phyloP scores from a whole-genome alignment of 2,888 invertebrate species.

The Eupithecia tripunctaria region DNA sequence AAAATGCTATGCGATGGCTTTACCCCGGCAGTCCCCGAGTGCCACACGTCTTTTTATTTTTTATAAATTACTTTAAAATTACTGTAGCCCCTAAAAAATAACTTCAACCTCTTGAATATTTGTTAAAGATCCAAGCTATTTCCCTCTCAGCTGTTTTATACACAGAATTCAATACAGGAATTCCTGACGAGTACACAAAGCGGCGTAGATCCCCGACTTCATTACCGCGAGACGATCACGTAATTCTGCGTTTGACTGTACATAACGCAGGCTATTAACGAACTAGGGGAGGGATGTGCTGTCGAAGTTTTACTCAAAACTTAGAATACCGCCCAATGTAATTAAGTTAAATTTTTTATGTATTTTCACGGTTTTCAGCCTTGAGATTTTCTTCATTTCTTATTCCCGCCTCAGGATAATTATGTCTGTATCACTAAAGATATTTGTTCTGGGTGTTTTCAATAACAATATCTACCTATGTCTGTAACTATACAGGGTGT shows the following conservation, averaged over 20 bases:
- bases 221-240: constrained; percentile 50
- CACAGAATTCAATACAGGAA: constrained; percentile 57
- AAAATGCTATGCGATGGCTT: too few species aligned
- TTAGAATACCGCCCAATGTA: background rate
- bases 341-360: background rate
- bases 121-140: constrained; percentile 12
- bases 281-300: constrained; percentile 18
- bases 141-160: constrained; percentile 35
- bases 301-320: background rate
- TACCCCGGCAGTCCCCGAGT: too few species aligned
- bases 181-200: constrained; percentile 50
- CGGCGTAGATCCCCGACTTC: constrained; percentile 52
- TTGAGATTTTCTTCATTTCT: background rate
- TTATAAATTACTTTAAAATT: too few species aligned
- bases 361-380: background rate
- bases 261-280: constrained; percentile 21
- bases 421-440: too few species aligned
- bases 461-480: too few species aligned
- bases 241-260: constrained; percentile 45
- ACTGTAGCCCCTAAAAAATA: background rate
- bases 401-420: too few species aligned
- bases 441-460: too few species aligned
- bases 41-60: too few species aligned
- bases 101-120: background rate
- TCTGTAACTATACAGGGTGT: too few species aligned